Evolutionary conservation across 2,888 invertebrate genomes (phyloP), one percentile per base, ranked within the genome.

Genomic region (Dichetophora obliterata): DNA sequence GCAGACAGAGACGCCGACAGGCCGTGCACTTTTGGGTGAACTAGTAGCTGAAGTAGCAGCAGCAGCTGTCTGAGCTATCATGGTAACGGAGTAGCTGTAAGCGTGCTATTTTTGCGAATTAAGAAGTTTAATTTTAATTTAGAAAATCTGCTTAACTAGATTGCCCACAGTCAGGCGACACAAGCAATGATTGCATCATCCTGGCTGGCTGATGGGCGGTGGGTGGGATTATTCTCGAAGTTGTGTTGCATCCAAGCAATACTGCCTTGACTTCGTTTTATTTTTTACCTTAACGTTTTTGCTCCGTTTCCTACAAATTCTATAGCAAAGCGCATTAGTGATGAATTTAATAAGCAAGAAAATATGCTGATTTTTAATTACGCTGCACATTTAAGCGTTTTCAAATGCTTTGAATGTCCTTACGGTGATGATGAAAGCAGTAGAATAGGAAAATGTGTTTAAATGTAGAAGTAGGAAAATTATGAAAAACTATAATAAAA

Each of bases 51-150:
- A 34, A 19, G 57, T 4, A 37, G 19, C 37, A 43, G 71, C 43
- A n/a, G 34, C 69, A 27, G 52, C 24, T 8, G 24, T 27, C 31
- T 9, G 31, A 24, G n/a, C 14, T 43, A 43, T 37, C 66, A 43
- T 19, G 37, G 3, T 22, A 16, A 66, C 22, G 5, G 16, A 14
- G 14, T 22, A 27, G 66, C 66, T 19, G 48, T 16, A 11, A 50
- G 43, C 43, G 37, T n/a, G 75, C 66, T 63, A 52, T 73, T 65
- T 75, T 31, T 14, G 59, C 68, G 48, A 75, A 59, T 75, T 75
- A 65, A 70, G 75, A 50, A 70, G 70, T 70, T 75, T 70, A 61
- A 63, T 63, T 71, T 70, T 52, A 70, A 75, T 70, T 70, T 70
- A 3, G 50, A 63, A 73, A 73, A 57, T 57, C 71, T 43, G 43